phyloP scores from a whole-genome alignment of 2,113 vertebrate species.

The Excalfactoria chinensis region DNA sequence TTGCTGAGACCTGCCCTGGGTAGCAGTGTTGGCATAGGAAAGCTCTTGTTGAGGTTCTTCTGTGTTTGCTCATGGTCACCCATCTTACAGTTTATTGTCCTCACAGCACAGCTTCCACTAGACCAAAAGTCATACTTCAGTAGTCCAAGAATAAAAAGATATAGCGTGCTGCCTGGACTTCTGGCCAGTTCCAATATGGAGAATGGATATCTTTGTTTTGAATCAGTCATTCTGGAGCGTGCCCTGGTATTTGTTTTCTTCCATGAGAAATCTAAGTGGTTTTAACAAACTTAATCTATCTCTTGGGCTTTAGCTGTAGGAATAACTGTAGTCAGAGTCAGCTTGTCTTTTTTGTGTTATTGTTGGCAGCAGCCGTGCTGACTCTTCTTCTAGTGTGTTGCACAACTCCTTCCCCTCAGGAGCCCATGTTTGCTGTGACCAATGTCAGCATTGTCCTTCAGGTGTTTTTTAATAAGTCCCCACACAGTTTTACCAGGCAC shows the following conservation, averaged over 20 bases:
- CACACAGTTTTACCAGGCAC: no score
- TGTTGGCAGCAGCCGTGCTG: neutral
- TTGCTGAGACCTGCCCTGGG: neutral
- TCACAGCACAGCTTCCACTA: neutral
- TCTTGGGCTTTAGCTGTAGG: neutral
- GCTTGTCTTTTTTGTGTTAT: neutral
- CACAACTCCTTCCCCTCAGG: neutral
- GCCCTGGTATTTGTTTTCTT: neutral
- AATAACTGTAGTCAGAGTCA: neutral
- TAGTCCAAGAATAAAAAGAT: neutral
- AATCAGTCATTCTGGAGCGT: neutral
- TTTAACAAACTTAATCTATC: neutral
- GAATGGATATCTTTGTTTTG: neutral
- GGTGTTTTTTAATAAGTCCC: no score
- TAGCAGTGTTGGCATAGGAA: neutral
- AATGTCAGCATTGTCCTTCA: no score
- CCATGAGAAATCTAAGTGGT: neutral
- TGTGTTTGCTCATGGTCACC: neutral
- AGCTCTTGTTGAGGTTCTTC: neutral
- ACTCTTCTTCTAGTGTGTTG: neutral
- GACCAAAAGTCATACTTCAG: neutral
- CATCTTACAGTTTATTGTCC: neutral
- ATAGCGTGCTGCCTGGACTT: neutral
- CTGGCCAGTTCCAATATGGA: fast-evolving
- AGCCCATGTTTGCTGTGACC: no score